A percentile compares a stretch with the other conserved stretches of the same genome.
Evolutionary conservation across 2,888 invertebrate species (phyloP).

Genomic region (Cephus nigrinus): DNA sequence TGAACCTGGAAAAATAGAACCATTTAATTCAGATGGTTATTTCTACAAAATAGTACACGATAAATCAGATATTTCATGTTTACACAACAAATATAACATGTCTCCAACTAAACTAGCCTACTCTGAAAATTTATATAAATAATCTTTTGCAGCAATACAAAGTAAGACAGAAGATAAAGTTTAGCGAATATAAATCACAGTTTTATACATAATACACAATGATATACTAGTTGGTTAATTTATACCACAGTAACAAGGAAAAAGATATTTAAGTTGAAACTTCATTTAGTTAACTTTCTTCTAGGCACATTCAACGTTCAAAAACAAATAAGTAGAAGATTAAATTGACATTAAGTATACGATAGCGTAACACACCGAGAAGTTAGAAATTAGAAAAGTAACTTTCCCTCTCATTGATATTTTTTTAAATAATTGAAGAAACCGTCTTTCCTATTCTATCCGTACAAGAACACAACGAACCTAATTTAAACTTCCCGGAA

Average conservation of each 20-base stretch:
- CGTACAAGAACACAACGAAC: conserved; percentile 13
- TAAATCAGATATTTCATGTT: background rate
- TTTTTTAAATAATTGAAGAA: background rate
- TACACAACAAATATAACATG: background rate
- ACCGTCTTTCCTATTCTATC: background rate
- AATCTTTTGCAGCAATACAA: background rate
- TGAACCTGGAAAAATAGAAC: conserved; percentile 75
- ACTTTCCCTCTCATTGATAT: background rate
- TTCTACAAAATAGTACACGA: background rate
- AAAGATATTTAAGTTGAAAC: conserved; percentile 3
- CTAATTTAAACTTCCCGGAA: conserved; percentile 35
- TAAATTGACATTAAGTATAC: background rate
- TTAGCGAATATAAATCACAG: background rate
- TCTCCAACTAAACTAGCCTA: background rate
- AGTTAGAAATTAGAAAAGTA: background rate
- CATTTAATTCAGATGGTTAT: background rate
- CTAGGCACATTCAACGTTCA: background rate
- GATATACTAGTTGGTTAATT: background rate
- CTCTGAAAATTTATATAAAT: background rate
- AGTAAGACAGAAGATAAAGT: background rate
- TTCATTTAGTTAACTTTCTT: background rate
- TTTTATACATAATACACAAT: background rate
- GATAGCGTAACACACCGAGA: background rate
- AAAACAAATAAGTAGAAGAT: background rate
- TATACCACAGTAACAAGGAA: background rate